Base-by-base conservation (phyloP, 1,140 invertebrate genomes). In the Pseudomyrmex sp. region DNA sequence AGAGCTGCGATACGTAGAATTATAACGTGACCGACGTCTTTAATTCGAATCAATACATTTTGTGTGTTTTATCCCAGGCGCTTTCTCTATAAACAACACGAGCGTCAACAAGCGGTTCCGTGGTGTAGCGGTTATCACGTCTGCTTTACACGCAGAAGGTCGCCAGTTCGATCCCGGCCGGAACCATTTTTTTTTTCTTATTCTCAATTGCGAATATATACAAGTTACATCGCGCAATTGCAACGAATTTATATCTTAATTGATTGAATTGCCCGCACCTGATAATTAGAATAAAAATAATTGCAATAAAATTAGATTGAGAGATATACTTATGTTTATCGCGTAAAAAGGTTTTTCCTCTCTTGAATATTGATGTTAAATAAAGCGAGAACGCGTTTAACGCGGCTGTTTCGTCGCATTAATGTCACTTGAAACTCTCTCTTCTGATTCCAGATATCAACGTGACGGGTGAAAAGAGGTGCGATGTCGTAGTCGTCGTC, bases 121-220 rank as follows among this genome's bases (percentile, higher is more conserved):
- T 91, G 82, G 84, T 92, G 87, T 89, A 91, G 85, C 87, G 91
- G 87, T 90, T 90, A 90, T 91, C 91, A 89, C 90, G 87, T 91
- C 86, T 90, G 88, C 89, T 96, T 96, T 95, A 97, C 96, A 97
- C 96, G 96, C 96, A 96, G 96, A 96, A 97, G 96, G 96, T 85
- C 96, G 96, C 96, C 96, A 96, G 96, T 97, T 97, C 96, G 96
- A 97, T 96, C 96, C 96, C 96, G 96, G 96, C 96, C 96, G 96
- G 96, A 96, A 96, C 96, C 96, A 96, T 46, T 50, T 13, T 35
- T 35, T 79, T 91, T 89, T 89, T 12, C 48, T 20, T 10, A 50
- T 23, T 15, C n/a, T 4, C 12, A 23, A 1, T 9, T 18, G 3
- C 15, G 3, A 2, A 35, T 7, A 9, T 15, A 2, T 12, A 1